A percentile compares a stretch with the other conserved stretches of the same genome.
Evolutionary conservation across 2,888 invertebrate species (phyloP).

Genomic region (Tachina lurida): DNA sequence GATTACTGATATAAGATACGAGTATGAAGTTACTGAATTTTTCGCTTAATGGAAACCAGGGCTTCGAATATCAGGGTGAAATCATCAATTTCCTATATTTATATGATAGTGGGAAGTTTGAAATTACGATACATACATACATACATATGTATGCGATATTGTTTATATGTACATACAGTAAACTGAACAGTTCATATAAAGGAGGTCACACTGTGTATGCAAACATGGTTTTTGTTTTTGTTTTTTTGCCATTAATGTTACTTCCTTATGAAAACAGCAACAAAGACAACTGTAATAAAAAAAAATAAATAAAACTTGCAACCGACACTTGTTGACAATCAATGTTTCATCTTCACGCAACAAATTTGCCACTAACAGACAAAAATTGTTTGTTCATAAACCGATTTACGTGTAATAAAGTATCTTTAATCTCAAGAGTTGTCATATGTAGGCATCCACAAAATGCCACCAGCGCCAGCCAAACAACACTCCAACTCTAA

Average conservation of each 20-base stretch:
- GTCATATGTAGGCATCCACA: slow-evolving; percentile 58
- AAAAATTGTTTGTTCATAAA: slow-evolving; percentile 51
- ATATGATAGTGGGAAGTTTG: too few relatives aligned
- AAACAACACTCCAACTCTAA: slow-evolving; percentile 24
- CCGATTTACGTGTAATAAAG: slow-evolving; percentile 65
- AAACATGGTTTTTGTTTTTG: slow-evolving; percentile 40
- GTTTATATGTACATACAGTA: background rate
- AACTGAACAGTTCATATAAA: background rate
- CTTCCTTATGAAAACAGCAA: slow-evolving; percentile 55
- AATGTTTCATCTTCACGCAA: slow-evolving; percentile 67
- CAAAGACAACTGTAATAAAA: slow-evolving; percentile 11
- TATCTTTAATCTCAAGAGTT: slow-evolving; percentile 61
- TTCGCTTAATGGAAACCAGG: too few relatives aligned
- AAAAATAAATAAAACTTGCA: slow-evolving; percentile 29
- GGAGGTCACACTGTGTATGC: background rate
- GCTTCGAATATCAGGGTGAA: too few relatives aligned
- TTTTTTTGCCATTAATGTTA: slow-evolving; percentile 28
- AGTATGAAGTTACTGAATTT: too few relatives aligned
- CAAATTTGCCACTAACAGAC: slow-evolving; percentile 59
- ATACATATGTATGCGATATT: too few relatives aligned
- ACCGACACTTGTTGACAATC: slow-evolving; percentile 66
- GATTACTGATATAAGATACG: too few relatives aligned
- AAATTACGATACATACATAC: too few relatives aligned
- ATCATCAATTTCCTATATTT: too few relatives aligned
- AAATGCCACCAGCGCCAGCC: slow-evolving; percentile 58